Evolutionary conservation across 2,888 invertebrate genomes (phyloP).

Genomic region (Nesidiocoris tenuis): DNA sequence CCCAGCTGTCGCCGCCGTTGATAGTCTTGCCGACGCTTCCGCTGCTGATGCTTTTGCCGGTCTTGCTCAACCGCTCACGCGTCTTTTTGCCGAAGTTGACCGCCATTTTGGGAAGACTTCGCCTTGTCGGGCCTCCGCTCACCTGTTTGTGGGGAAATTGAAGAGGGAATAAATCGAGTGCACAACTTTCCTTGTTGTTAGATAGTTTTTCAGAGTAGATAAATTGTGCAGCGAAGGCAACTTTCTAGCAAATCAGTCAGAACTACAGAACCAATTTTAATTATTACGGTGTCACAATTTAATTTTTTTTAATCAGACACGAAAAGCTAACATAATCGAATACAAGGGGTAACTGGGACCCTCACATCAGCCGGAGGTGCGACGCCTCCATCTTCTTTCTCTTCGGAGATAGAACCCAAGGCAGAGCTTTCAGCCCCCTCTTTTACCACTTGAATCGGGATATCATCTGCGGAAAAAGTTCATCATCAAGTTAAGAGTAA

Average conservation of each 20-base stretch:
- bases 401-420: constrained; percentile 69
- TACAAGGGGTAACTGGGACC: too few relatives aligned
- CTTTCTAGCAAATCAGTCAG: too few relatives aligned
- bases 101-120: constrained; percentile 52
- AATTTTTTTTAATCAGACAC: too few relatives aligned
- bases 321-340: too few relatives aligned
- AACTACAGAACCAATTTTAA: too few relatives aligned
- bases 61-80: constrained; percentile 50
- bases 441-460: constrained; percentile 77
- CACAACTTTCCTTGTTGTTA: too few relatives aligned
- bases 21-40: constrained; percentile 49
- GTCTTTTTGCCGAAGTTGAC: constrained; percentile 52
- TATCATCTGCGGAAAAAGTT: too few relatives aligned
- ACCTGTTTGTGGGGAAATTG: too few relatives aligned
- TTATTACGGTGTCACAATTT: too few relatives aligned
- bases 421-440: constrained; percentile 61
- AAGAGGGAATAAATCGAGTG: too few relatives aligned
- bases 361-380: constrained; percentile 52
- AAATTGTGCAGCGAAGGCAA: too few relatives aligned
- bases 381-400: constrained; percentile 60
- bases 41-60: neutral
- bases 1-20: constrained; percentile 45
- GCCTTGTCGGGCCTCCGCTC: constrained; percentile 35
- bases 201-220: too few relatives aligned
- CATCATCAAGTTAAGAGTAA: constrained; percentile 55